These are phyloP conservation scores for Campoletis sonorensis DNA, from an alignment of 1,140 invertebrate species.

Conservation along the genomic window DNA sequence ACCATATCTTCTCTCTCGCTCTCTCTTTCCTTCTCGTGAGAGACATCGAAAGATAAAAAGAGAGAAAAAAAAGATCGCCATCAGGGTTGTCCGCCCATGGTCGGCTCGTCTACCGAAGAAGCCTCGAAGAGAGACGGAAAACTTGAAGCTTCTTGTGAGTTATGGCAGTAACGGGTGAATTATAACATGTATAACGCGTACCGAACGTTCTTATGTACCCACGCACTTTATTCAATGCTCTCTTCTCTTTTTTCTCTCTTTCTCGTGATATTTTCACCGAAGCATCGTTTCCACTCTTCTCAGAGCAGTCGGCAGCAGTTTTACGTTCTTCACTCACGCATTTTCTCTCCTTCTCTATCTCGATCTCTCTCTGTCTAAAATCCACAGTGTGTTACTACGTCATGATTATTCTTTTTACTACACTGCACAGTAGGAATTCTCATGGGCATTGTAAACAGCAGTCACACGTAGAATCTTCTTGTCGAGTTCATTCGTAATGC, in stretches of 20 bases:
- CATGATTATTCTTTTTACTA: background rate
- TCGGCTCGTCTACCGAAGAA: constrained; percentile 69
- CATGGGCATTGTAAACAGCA: no score
- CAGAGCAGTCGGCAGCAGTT: background rate
- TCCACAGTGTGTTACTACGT: background rate
- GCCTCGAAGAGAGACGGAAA: constrained; percentile 49
- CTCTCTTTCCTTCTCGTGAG: constrained; percentile 8
- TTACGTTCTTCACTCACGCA: background rate
- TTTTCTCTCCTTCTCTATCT: constrained; percentile 2
- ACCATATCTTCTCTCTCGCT: background rate
- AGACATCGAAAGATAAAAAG: constrained; percentile 37
- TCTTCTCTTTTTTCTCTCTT: background rate
- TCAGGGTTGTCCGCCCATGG: constrained; percentile 63
- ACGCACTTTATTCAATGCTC: constrained; percentile 38
- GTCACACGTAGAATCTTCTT: no score
- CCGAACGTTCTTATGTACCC: constrained; percentile 53
- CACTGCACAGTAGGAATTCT: background rate
- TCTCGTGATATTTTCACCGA: background rate
- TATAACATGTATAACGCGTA: constrained; percentile 72
- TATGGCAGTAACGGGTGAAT: constrained; percentile 69
- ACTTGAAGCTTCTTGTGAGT: constrained; percentile 62
- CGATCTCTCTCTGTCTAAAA: background rate
- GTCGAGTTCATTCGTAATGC: no score
- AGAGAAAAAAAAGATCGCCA: constrained; percentile 61
- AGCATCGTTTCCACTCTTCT: background rate